Evolutionary conservation across 2,888 invertebrate species (phyloP).

Genomic region (Coleophora deauratella): DNA sequence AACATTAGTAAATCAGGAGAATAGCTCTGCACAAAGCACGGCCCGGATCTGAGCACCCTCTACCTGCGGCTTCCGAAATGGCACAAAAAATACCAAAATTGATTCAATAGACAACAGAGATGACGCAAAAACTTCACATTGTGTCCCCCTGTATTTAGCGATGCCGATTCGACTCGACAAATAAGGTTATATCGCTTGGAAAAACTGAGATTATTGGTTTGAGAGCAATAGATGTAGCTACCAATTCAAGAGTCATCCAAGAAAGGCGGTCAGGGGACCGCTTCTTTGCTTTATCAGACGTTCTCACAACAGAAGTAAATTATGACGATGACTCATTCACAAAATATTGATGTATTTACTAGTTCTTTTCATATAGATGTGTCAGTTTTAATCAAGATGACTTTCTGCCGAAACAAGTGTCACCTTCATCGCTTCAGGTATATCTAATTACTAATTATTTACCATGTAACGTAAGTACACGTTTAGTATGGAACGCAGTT

Average conservation of each 20-base stretch:
- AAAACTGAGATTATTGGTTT: constrained; percentile 57
- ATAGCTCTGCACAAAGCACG: constrained; percentile 45
- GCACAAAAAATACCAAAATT: constrained; percentile 60
- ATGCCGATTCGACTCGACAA: constrained; percentile 56
- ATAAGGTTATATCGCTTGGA: constrained; percentile 62
- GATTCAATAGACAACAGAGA: constrained; percentile 44
- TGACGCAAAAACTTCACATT: constrained; percentile 53
- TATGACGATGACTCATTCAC: background rate
- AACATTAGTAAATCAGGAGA: constrained; percentile 58
- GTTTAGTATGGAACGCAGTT: no score
- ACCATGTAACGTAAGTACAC: no score
- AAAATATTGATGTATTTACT: no score
- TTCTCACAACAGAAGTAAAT: no score
- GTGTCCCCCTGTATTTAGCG: constrained; percentile 61
- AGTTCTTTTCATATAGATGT: no score
- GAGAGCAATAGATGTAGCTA: constrained; percentile 27
- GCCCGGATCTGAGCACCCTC: constrained; percentile 61
- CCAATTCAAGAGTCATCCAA: constrained; percentile 19
- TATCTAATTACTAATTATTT: no score
- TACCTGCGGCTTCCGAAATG: constrained; percentile 73
- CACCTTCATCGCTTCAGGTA: no score
- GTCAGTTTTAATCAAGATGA: no score
- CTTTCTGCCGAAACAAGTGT: no score
- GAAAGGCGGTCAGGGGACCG: constrained; percentile 2
- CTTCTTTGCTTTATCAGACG: background rate